phyloP scores from a whole-genome alignment of 1,140 invertebrate genomes.

The Calephelis virginiensis region DNA sequence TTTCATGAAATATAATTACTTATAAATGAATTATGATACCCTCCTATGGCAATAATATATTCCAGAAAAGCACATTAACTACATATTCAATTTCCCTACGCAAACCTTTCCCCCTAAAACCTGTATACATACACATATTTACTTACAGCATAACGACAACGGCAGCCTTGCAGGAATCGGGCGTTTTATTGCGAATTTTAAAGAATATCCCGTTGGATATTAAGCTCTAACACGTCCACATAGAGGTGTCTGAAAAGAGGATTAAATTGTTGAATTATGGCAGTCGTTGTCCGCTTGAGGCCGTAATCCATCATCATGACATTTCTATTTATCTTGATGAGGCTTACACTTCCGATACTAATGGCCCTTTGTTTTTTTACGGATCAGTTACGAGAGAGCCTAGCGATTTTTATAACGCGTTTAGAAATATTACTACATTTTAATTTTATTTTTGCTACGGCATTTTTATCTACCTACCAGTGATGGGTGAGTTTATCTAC shows the following conservation, averaged over 20 bases:
- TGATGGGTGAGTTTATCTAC: too few relatives aligned
- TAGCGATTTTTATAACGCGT: slow-evolving; percentile 25
- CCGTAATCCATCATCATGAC: slow-evolving; percentile 73
- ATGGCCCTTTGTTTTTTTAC: slow-evolving; percentile 64
- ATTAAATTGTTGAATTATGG: slow-evolving; percentile 47
- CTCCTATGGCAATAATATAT: neutral
- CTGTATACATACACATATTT: slow-evolving; percentile 49
- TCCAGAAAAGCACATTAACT: slow-evolving; percentile 10
- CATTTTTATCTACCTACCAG: too few relatives aligned
- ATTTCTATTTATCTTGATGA: slow-evolving; percentile 77
- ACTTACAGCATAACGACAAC: slow-evolving; percentile 50
- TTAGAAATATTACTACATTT: slow-evolving; percentile 11
- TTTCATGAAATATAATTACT: too few relatives aligned
- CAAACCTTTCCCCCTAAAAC: slow-evolving; percentile 44
- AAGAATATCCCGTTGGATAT: slow-evolving; percentile 27
- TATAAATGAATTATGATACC: neutral
- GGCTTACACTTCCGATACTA: slow-evolving; percentile 64
- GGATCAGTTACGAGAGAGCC: slow-evolving; percentile 27
- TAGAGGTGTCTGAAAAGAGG: slow-evolving; percentile 28
- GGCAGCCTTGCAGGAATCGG: slow-evolving; percentile 50
- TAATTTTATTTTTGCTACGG: neutral
- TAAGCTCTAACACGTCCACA: slow-evolving; percentile 32
- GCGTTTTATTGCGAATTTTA: slow-evolving; percentile 41
- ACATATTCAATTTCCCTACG: slow-evolving; percentile 23
- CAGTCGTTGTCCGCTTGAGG: slow-evolving; percentile 46